Conservation (phyloP, 2,888 invertebrate species). For the Junonia oenone region DNA sequence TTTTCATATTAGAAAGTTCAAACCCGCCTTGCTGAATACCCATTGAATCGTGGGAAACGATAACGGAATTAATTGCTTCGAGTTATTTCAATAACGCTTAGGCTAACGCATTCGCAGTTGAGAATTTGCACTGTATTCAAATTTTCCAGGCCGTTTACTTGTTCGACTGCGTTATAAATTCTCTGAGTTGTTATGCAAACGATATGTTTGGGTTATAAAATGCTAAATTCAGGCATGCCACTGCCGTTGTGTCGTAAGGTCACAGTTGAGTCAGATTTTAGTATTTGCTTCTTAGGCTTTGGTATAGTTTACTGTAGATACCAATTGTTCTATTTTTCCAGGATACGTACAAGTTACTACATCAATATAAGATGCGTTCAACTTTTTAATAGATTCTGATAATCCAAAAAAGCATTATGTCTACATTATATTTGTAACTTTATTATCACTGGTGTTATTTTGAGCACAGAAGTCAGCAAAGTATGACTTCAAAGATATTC, state of each 20-base stretch:
- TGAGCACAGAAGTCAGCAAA: no score
- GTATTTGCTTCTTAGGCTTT: constrained; percentile 2
- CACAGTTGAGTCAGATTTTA: constrained; percentile 16
- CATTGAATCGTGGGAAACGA: constrained; percentile 27
- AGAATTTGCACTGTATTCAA: constrained; percentile 25
- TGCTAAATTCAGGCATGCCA: constrained; percentile 18
- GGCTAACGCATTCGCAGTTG: constrained; percentile 17
- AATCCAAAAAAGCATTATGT: no score
- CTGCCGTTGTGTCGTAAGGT: constrained; percentile 11
- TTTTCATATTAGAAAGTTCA: constrained; percentile 25
- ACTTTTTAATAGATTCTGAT: no score
- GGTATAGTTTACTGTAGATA: neutral
- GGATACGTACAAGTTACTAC: neutral
- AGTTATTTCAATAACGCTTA: constrained; percentile 27
- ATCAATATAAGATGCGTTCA: no score
- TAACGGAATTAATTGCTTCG: constrained; percentile 27
- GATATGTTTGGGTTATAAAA: constrained; percentile 12
- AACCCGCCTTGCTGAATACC: constrained; percentile 15
- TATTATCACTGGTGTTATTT: no score
- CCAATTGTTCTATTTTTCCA: neutral
- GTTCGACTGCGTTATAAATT: constrained; percentile 16
- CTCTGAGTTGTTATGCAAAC: constrained; percentile 8
- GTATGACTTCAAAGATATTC: no score
- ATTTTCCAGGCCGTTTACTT: constrained; percentile 16
- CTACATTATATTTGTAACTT: no score